Evolutionary conservation across 2,797 vertebrate species (phyloP), one percentile per base, ranked within the genome.

Genomic region (Atherinosoma microstoma): DNA sequence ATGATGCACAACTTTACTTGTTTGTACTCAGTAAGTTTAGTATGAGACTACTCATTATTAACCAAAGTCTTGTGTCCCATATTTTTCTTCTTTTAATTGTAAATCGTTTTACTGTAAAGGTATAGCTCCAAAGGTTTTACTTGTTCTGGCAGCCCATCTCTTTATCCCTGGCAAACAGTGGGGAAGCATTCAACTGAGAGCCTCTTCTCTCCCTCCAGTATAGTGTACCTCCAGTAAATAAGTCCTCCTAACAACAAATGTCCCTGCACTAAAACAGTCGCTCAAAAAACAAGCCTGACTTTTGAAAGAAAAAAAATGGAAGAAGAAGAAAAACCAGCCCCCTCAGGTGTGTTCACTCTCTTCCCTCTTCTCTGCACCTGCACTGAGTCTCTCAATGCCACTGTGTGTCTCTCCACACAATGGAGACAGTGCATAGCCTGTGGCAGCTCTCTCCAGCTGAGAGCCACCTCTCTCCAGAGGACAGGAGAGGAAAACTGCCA

Each of bases 391-490:
- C 90, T 91, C 89, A 89, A 90, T 91, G 91, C 89, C 87, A 89
- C 89, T 73, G 76, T 84, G 91, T 92, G 91, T 93, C 90, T 92
- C 91, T 84, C 82, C 82, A 83, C 89, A 93, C 92, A 92, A 93
- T 91, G 88, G 90, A 90, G 89, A 90, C 85, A 68, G 82, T 84
- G 91, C 82, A 65, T 89, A 59, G 91, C 93, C 92, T 73, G 79
- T 86, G 90, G 93, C 91, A 49, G 73, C 87, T 88, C 91, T 90
- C 90, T 91, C 93, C 93, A 93, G 93, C 91, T 94, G 93, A 94
- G 93, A 93, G 92, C 89, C 91, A 92, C 91, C 90, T 91, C 91
- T 93, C 93, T 91, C 89, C 88, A 87, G 92, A 93, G 91, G 89
- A 92, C 87, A 87, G 85, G 70, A 76, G 86, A 88, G 89, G 87